These are phyloP conservation scores for Tromatobia lineatoria DNA, from an alignment of 2,888 invertebrate species.

Conservation along the genomic window DNA sequence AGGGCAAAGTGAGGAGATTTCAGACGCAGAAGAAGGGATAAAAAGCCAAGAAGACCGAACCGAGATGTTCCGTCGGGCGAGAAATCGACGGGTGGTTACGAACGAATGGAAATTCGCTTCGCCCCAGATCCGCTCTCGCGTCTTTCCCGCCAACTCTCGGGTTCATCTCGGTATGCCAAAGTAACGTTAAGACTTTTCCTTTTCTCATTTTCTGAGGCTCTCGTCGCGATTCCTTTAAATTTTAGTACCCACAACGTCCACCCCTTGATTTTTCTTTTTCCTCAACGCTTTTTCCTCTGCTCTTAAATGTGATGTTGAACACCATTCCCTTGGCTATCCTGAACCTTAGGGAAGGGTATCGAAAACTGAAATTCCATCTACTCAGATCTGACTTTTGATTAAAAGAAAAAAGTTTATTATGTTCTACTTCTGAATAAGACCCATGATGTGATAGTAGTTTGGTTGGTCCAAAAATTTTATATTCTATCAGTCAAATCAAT, in stretches of 20 bases:
- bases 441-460: no score
- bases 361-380: no score
- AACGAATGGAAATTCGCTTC: conserved; percentile 55
- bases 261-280: conserved; percentile 37
- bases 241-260: conserved; percentile 47
- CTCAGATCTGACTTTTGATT: no score
- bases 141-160: conserved; percentile 39
- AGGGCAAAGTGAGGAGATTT: conserved; percentile 24
- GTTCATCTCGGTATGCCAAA: conserved; percentile 8
- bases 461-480: no score
- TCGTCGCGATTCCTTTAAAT: conserved; percentile 49
- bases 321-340: no score
- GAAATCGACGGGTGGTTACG: conserved; percentile 51
- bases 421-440: no score
- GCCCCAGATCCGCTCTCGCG: conserved; percentile 14
- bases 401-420: no score
- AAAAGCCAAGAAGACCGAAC: conserved; percentile 24
- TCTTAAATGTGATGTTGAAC: background rate
- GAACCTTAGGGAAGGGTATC: no score
- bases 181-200: conserved; percentile 45
- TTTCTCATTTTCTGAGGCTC: conserved; percentile 15
- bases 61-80: conserved; percentile 39
- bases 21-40: conserved; percentile 7
- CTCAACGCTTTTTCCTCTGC: background rate
- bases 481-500: no score